Conservation (phyloP, 2,113 vertebrate genomes). For the Beaufortia kweichowensis region DNA sequence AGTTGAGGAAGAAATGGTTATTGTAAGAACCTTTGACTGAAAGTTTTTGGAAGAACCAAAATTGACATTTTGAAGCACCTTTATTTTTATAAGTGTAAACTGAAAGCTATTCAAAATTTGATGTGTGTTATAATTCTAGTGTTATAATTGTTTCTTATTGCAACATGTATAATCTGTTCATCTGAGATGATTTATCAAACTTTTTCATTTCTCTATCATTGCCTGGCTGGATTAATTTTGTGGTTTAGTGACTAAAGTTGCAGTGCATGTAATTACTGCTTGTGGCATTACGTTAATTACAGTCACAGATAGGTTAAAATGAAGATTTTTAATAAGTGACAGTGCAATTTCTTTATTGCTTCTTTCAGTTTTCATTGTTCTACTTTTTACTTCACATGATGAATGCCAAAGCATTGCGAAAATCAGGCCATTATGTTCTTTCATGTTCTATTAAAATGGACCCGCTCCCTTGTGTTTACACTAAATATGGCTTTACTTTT, state of each 20-base stretch:
- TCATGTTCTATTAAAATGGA: not conserved
- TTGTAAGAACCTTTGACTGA: no score
- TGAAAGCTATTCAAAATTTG: no score
- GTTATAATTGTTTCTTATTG: not conserved
- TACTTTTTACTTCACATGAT: not conserved
- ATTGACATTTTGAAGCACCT: no score
- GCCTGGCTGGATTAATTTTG: constrained; percentile 60
- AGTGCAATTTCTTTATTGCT: not conserved
- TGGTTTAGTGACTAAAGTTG: constrained; percentile 62
- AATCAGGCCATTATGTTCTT: not conserved
- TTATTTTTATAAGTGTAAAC: no score
- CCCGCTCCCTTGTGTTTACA: not conserved
- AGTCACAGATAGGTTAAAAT: constrained; percentile 64
- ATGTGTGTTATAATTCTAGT: no score
- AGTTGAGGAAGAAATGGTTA: no score
- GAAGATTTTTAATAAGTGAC: constrained; percentile 53
- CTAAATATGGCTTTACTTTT: constrained; percentile 13
- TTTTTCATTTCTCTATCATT: constrained; percentile 31
- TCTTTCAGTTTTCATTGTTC: not conserved
- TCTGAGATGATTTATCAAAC: constrained; percentile 1
- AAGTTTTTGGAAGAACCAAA: no score
- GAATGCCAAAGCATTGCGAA: not conserved
- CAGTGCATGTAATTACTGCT: constrained; percentile 68
- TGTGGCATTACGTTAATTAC: constrained; percentile 68
- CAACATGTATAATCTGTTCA: constrained; percentile 20